Percentiles rank a stretch among this genome's conserved stretches.
These are phyloP conservation scores for Sternarchorhynchus goeldii DNA, from an alignment of 2,797 vertebrate genomes.

Conservation along the genomic window DNA sequence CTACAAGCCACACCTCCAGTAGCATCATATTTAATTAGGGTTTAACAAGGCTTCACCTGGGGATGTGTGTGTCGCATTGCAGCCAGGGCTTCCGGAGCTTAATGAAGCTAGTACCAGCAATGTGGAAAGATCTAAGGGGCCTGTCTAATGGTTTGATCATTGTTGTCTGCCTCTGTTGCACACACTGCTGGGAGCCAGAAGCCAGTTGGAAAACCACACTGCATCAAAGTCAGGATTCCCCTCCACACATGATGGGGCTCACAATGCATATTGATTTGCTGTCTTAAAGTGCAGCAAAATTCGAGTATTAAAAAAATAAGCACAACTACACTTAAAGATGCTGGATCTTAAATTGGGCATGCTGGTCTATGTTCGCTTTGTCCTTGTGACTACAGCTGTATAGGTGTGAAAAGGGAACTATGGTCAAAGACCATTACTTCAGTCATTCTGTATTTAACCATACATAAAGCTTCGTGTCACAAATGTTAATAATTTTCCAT, in stretches of 20 bases:
- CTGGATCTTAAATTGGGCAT: not conserved
- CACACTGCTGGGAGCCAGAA: conserved; percentile 5
- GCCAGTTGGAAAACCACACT: conserved; percentile 13
- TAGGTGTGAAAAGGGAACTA: too few relatives aligned
- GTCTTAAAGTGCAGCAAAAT: not conserved
- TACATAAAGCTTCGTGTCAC: too few relatives aligned
- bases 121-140: conserved; percentile 10
- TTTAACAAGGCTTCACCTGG: not conserved
- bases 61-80: conserved; percentile 1
- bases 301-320: not conserved
- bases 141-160: conserved; percentile 21
- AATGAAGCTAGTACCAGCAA: not conserved
- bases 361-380: not conserved
- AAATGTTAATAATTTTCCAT: too few relatives aligned
- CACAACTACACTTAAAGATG: not conserved
- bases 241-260: not conserved
- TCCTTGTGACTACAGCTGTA: too few relatives aligned
- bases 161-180: conserved; percentile 18
- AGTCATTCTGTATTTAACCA: too few relatives aligned
- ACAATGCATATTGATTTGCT: conserved; percentile 11
- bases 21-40: not conserved
- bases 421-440: too few relatives aligned
- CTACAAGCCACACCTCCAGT: not conserved
- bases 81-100: conserved; percentile 8
- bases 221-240: conserved; percentile 16